Evolutionary conservation across 2,888 invertebrate species (phyloP).

Genomic region (Laspeyria flexula): DNA sequence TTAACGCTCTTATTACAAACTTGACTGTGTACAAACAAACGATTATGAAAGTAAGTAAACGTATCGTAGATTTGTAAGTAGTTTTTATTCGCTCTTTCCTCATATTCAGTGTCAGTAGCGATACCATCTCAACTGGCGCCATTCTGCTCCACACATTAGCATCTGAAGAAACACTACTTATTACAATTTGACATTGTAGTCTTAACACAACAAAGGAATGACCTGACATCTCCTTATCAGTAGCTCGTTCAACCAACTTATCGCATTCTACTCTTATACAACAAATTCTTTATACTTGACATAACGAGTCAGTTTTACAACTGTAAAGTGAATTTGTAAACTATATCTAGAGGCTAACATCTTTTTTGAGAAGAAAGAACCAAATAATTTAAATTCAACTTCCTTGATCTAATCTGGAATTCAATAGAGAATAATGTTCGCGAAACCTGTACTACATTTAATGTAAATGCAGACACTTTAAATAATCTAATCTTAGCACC

Average conservation of each 20-base stretch:
- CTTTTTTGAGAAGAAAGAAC: constrained; percentile 39
- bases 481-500: neutral
- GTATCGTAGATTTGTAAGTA: neutral
- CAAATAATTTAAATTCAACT: constrained; percentile 34
- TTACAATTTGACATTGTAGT: constrained; percentile 75
- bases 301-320: constrained; percentile 18
- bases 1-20: too few relatives aligned
- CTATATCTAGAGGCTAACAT: constrained; percentile 41
- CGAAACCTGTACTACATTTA: too few relatives aligned
- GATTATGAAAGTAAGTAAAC: too few relatives aligned
- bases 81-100: constrained; percentile 30
- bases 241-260: constrained; percentile 48
- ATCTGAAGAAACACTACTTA: constrained; percentile 66
- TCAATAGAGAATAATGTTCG: too few relatives aligned
- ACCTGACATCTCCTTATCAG: constrained; percentile 76
- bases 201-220: constrained; percentile 72
- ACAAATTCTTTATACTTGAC: constrained; percentile 42
- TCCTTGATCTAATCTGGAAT: constrained; percentile 15
- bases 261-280: constrained; percentile 42
- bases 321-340: constrained; percentile 40
- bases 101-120: constrained; percentile 38
- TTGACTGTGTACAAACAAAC: too few relatives aligned
- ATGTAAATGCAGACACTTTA: constrained; percentile 10
- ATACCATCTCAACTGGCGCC: constrained; percentile 72
- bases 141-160: constrained; percentile 66